These are phyloP conservation scores for Erynnis tages DNA, from an alignment of 2,888 invertebrate genomes.

Conservation along the genomic window DNA sequence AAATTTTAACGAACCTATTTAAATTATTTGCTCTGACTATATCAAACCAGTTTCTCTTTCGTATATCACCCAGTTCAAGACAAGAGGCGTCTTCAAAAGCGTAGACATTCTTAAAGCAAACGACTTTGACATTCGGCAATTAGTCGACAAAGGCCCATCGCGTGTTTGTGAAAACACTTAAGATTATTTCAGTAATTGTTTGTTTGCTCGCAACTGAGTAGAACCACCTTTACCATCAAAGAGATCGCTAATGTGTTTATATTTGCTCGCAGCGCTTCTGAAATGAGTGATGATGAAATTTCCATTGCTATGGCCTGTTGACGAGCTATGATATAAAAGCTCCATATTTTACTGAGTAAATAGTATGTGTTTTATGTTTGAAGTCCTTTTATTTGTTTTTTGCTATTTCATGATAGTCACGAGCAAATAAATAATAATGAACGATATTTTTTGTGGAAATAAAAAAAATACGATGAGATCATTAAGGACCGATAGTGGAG, in stretches of 20 bases:
- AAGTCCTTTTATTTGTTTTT: not conserved
- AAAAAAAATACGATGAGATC: too few species aligned
- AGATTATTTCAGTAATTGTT: constrained; percentile 47
- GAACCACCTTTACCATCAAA: constrained; percentile 63
- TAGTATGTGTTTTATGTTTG: not conserved
- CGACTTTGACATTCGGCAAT: constrained; percentile 19
- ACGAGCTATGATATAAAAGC: constrained; percentile 10
- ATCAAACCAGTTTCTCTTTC: too few species aligned
- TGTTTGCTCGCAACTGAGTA: constrained; percentile 56
- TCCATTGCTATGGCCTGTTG: constrained; percentile 16
- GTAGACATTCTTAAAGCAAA: constrained; percentile 5
- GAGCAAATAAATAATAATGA: too few species aligned
- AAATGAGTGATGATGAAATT: constrained; percentile 29
- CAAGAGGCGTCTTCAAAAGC: constrained; percentile 20
- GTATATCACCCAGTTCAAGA: too few species aligned
- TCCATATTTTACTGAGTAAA: constrained; percentile 17
- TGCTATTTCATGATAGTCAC: too few species aligned
- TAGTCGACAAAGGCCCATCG: constrained; percentile 18
- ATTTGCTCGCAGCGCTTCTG: constrained; percentile 43
- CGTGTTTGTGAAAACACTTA: constrained; percentile 36
- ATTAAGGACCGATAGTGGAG: too few species aligned
- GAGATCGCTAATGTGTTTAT: constrained; percentile 58
- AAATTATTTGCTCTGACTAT: too few species aligned
- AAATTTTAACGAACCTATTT: too few species aligned
- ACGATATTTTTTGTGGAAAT: too few species aligned